Evolutionary conservation across 2,888 invertebrate species (phyloP).

Genomic region (Nebria brevicollis): DNA sequence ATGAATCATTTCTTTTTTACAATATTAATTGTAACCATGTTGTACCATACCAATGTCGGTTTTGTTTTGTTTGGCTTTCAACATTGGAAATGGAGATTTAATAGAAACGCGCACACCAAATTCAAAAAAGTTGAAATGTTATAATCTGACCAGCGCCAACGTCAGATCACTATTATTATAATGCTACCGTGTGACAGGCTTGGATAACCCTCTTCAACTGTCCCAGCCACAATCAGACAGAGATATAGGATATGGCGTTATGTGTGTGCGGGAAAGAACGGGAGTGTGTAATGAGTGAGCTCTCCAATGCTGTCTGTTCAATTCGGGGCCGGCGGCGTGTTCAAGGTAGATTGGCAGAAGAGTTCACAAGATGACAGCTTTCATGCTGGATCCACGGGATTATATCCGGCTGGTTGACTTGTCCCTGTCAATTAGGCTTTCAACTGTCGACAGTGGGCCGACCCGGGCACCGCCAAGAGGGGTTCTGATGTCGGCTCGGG

Average conservation of each 20-base stretch:
- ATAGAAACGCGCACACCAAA: conserved; percentile 8
- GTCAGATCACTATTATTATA: conserved; percentile 60
- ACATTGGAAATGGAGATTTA: conserved; percentile 36
- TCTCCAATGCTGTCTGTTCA: conserved; percentile 7
- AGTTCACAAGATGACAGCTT: conserved; percentile 57
- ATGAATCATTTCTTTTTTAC: neutral
- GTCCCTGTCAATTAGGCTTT: conserved; percentile 62
- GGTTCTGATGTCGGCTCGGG: conserved; percentile 59
- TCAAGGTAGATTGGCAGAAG: conserved; percentile 47
- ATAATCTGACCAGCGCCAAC: conserved; percentile 57
- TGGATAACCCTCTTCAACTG: conserved; percentile 58
- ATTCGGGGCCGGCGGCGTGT: neutral
- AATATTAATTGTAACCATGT: no score
- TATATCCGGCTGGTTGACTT: conserved; percentile 63
- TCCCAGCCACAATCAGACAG: conserved; percentile 17
- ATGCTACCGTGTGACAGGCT: conserved; percentile 60
- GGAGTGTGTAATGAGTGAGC: conserved; percentile 22
- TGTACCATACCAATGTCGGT: neutral
- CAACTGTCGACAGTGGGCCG: conserved; percentile 50
- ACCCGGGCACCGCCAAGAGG: conserved; percentile 25
- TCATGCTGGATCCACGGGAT: conserved; percentile 55
- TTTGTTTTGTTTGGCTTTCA: neutral
- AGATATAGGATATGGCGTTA: conserved; percentile 10
- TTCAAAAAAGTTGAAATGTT: conserved; percentile 49
- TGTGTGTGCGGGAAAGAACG: conserved; percentile 3